Evolutionary conservation across 2,113 vertebrate species (phyloP), one percentile per base, ranked within the genome.

Genomic region (Daubentonia madagascariensis): DNA sequence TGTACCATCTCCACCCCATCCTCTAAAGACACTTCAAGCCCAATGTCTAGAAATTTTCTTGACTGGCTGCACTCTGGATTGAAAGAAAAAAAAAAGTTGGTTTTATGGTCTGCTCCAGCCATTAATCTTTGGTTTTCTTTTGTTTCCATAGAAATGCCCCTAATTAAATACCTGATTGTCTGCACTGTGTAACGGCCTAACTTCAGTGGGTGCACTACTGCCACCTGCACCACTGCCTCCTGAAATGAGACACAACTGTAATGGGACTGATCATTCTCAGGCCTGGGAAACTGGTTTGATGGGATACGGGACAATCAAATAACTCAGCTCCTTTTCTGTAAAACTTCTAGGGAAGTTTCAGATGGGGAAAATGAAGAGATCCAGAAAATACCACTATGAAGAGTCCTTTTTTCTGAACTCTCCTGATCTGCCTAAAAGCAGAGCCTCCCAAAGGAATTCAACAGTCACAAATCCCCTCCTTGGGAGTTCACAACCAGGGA

Each of bases 71-170:
- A 43, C 32, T 81, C 28, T 85, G 40, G 50, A 22, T 81, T 68
- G 37, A 35, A 14, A 73, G 11, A n/a, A 32, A 40, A 17, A 65
- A 4, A 0, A 14, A 8, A 35, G 54, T 22, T 43, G 43, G 18
- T 20, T 32, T 83, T 59, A 50, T 67, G 59, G 63, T 88, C 8
- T 91, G 83, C 7, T 84, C 30, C 59, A 43, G 23, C 32, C 67
- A 67, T 73, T 57, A 59, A 87, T 83, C 57, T 76, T 61, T 17
- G 22, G 30, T 87, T 87, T 83, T n/a, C 30, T 65, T 81, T 54
- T 52, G 54, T 63, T 75, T 85, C 52, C 72, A 63, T 35, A 28
- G 72, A 94, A 94, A 67, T 35, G 61, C 11, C 8, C 28, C 32
- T 79, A 25, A 61, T 72, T 17, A 48, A 76, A 57, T 63, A 25